Evolutionary conservation across 2,113 vertebrate genomes (phyloP), one percentile per base, ranked within the genome.

Genomic region (Istiophorus platypterus): DNA sequence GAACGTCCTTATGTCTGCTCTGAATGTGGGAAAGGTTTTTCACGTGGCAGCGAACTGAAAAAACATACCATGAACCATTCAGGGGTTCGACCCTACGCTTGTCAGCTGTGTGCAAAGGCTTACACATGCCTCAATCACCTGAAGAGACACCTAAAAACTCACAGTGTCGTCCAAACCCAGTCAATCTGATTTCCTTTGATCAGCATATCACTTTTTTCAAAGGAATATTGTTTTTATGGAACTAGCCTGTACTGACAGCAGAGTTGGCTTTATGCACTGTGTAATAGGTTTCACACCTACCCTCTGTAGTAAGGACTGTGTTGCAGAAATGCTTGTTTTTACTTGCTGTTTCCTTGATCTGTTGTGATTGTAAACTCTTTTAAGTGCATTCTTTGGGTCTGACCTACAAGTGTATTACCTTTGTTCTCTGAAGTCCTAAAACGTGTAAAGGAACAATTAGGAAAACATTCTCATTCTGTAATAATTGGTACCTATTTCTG

Each of bases 71-170:
- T 90, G 70, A 86, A 37, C 29, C 91, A 92, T 12, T 57, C 76
- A 5, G 89, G 91, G 17, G 76, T 86, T 18, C 67, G 87, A 73
- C 91, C 91, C 1, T 85, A 72, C 3, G 52, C 73, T 2, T 92
- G 89, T 74, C 83, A 89, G n/a, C 7, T 85, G 3, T 92, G 89
- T 85, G 62, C 74, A 45, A 89, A 89, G 81, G 77, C 82, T 0
- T 89, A 89, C 68, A 88, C 77, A 2, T 81, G 84, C 52, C 76
- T 58, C 45, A 65, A 81, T 74, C 89, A 92, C 84, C 87, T 91
- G 31, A 90, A 86, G 47, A 89, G 87, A 63, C 89, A 92, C 68
- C 18, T 83, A 39, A 92, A 86, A 79, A 85, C 79, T 37, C 90
- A 91, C 72, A 82, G 24, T 56, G 67, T 37, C 1, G n/a, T 29